These are phyloP conservation scores for Brachionus asplanchnoidis DNA, from an alignment of 1,140 invertebrate species.

Conservation along the genomic window DNA sequence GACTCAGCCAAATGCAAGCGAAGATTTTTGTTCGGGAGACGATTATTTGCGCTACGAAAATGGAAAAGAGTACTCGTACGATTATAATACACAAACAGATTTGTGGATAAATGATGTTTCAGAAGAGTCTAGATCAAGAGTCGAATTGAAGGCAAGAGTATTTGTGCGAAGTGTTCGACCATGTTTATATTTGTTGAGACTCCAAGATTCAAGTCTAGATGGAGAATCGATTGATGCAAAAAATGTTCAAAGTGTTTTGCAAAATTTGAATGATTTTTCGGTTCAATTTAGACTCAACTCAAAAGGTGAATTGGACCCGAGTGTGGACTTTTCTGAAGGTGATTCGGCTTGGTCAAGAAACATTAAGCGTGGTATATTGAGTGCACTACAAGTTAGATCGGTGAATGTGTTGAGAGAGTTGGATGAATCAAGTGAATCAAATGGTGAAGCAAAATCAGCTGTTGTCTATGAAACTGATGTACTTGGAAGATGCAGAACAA, in stretches of 20 bases:
- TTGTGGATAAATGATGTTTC: conserved; percentile 42
- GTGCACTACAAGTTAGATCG: conserved; percentile 26
- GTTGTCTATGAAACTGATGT: conserved; percentile 40
- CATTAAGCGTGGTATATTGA: conserved; percentile 37
- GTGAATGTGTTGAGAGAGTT: not conserved
- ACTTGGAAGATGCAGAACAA: conserved; percentile 33
- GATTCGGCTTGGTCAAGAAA: conserved; percentile 37
- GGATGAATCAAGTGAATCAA: not conserved
- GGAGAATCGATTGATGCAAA: conserved; percentile 17
- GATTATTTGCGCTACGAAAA: not conserved
- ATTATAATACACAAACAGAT: not conserved
- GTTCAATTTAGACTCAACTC: conserved; percentile 35
- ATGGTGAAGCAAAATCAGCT: not conserved
- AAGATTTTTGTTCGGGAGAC: not conserved
- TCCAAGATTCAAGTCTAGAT: not conserved
- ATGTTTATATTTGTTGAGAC: conserved; percentile 33
- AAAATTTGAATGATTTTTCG: not conserved
- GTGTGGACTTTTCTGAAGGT: conserved; percentile 17
- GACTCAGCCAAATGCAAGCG: not conserved
- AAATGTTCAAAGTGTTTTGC: not conserved
- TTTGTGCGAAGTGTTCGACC: not conserved
- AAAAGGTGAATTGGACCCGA: conserved; percentile 21
- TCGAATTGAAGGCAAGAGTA: conserved; percentile 25
- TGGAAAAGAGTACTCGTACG: conserved; percentile 27
- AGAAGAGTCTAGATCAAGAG: conserved; percentile 1